Base-by-base conservation (phyloP, 2,888 invertebrate species). In the Ennomos fuscantarius region DNA sequence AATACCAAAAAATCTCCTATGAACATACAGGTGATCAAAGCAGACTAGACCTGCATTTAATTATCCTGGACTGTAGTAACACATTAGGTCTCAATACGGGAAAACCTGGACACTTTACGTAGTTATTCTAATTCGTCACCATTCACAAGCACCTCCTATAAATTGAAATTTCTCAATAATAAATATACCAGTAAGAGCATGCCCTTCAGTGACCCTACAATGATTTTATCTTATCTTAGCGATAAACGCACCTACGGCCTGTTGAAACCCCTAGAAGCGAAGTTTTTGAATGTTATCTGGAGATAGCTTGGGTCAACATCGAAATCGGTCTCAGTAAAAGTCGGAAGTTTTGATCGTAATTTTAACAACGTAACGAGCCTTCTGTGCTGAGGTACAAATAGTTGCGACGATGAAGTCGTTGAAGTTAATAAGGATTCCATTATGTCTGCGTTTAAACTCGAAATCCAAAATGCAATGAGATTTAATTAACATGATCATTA, bases 211-310 rank as follows among this genome's bases (percentile, higher is more conserved):
- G 78, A 80, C 80, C 78, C 67, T 68, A 52, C 64, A 39, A 43
- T 48, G 73, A 75, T 77, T 63, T 69, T 75, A 81, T 80, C 81
- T 81, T 81, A 81, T 81, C 81, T 75, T 47, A 51, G 62, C 72
- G 79, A 80, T 81, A 80, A 74, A 74, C 72, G 71, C 70, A 71
- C 69, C 66, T 71, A 65, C 63, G 63, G 69, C 57, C 66, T 66
- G 67, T 68, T 68, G 67, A 63, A 63, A 67, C 70, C 65, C 63
- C 62, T 71, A 65, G 68, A 61, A 63, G 64, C 59, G 37, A 58
- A 55, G 56, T 50, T 62, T 62, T 54, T 59, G 48, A 50, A 45
- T 56, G 55, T 58, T 63, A 63, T 62, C 64, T 49, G 11, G 40
- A 24, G 55, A 42, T 53, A 51, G 32, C 44, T 44, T 48, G 33